A percentile compares a stretch with the other conserved stretches of the same genome.
Conservation (phyloP, 2,113 vertebrate species). For the Mustela lutreola region DNA sequence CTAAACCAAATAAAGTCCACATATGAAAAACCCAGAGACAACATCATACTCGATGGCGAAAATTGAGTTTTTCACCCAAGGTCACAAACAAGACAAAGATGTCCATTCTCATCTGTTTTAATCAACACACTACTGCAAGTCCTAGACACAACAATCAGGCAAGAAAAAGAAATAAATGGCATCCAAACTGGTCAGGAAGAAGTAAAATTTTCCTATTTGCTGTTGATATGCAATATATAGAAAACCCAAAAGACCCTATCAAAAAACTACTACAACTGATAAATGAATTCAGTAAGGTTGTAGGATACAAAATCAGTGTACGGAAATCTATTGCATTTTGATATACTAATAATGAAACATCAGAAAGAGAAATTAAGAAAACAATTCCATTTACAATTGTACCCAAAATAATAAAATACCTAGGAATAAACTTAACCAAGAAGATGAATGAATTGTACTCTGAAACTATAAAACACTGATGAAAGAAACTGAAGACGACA, state of each 20-base stretch:
- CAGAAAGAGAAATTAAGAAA: too few species aligned
- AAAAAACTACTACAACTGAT: neutral
- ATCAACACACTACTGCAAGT: neutral
- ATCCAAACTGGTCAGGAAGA: neutral
- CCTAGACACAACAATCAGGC: neutral
- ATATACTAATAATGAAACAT: too few species aligned
- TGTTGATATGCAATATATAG: neutral
- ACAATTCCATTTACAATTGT: too few species aligned
- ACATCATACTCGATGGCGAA: neutral
- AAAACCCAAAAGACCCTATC: neutral
- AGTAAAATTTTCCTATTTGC: neutral
- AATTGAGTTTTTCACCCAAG: neutral
- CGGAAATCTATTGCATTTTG: too few species aligned
- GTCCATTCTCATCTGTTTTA: neutral
- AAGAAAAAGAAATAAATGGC: neutral
- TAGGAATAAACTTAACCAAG: too few species aligned
- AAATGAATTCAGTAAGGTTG: neutral
- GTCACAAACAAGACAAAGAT: neutral
- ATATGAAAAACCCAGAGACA: neutral
- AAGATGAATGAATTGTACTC: too few species aligned
- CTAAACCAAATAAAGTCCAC: neutral
- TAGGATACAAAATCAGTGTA: neutral
- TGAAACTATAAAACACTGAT: too few species aligned
- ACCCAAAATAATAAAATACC: too few species aligned
- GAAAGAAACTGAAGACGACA: too few species aligned